These are phyloP conservation scores for Tenualosa thibaudeaui DNA, from an alignment of 2,797 vertebrate species.

Conservation along the genomic window DNA sequence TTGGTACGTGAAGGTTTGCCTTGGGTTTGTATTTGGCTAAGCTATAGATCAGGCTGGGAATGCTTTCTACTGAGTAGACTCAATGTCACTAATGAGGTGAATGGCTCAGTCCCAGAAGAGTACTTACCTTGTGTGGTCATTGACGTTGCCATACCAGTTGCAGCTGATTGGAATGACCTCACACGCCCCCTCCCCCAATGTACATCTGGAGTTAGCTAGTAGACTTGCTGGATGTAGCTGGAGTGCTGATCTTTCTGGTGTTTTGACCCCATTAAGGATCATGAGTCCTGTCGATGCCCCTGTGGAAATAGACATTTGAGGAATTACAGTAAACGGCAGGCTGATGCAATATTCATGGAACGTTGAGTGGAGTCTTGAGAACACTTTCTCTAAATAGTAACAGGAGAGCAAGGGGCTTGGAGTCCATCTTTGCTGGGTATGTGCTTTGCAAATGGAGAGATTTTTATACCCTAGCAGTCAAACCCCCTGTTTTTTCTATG, in stretches of 20 bases:
- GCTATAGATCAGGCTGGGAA: not conserved
- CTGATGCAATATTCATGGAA: slow-evolving; percentile 64
- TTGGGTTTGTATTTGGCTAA: not conserved
- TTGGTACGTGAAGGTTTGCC: not conserved
- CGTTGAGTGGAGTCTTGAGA: slow-evolving; percentile 50
- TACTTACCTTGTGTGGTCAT: not conserved
- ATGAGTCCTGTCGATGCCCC: slow-evolving; percentile 41
- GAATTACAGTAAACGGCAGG: slow-evolving; percentile 62
- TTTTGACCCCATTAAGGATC: slow-evolving; percentile 50
- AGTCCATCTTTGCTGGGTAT: slow-evolving; percentile 57
- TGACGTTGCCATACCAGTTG: not conserved
- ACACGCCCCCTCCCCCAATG: not conserved
- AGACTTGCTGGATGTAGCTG: not conserved
- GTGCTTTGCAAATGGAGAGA: slow-evolving; percentile 55
- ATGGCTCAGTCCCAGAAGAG: not conserved
- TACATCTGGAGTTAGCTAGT: not conserved
- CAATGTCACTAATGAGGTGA: not conserved
- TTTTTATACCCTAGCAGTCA: not conserved
- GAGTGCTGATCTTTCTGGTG: slow-evolving; percentile 33
- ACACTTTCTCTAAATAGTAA: slow-evolving; percentile 60
- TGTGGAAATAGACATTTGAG: slow-evolving; percentile 49
- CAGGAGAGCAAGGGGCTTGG: slow-evolving; percentile 41
- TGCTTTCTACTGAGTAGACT: not conserved
- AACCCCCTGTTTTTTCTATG: not conserved
- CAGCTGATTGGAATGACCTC: not conserved